Evolutionary conservation across 2,113 vertebrate genomes (phyloP).

Genomic region (Dipodomys merriami): DNA sequence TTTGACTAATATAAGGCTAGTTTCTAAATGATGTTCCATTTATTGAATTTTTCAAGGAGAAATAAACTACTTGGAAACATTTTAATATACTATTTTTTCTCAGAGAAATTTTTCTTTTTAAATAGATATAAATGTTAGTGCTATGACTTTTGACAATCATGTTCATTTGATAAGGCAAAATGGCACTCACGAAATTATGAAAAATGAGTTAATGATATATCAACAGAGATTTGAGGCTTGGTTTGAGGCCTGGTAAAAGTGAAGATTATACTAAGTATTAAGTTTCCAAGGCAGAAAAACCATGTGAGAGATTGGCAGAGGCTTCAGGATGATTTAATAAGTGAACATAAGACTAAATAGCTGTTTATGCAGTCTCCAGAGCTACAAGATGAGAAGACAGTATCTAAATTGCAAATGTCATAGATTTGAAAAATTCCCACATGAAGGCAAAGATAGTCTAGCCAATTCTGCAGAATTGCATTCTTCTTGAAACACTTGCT

Average conservation of each 20-base stretch:
- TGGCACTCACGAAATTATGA: neutral
- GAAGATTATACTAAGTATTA: conserved; percentile 38
- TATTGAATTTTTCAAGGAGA: conserved; percentile 41
- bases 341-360: neutral
- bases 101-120: neutral
- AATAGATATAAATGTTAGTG: neutral
- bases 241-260: neutral
- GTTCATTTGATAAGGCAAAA: neutral
- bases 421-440: conserved; percentile 12
- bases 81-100: conserved; percentile 19
- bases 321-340: neutral
- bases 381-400: neutral
- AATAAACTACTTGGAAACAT: conserved; percentile 5
- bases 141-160: neutral
- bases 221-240: neutral
- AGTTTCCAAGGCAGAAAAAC: neutral
- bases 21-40: conserved; percentile 37
- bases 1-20: conserved; percentile 20
- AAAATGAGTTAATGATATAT: neutral
- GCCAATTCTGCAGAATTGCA: neutral
- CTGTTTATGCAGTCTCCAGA: neutral
- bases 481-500: neutral
- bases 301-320: conserved; percentile 3
- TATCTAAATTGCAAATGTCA: neutral
- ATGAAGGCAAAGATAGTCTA: neutral